Conservation (phyloP, 2,888 invertebrate genomes). For the Microdon myrmicae region DNA sequence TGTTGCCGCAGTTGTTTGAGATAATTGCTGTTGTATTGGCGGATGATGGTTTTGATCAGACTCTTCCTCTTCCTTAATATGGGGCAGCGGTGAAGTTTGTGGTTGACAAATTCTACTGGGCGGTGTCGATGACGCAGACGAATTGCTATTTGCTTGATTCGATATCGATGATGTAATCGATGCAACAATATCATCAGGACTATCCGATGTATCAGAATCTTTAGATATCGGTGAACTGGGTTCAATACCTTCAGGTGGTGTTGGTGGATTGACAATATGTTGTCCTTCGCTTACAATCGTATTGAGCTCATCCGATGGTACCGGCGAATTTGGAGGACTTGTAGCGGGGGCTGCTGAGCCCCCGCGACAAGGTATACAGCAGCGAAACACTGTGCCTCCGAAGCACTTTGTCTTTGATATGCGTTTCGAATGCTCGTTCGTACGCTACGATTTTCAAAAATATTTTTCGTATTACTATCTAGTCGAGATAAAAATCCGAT, state of each 20-base stretch:
- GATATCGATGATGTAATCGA: slow-evolving; percentile 47
- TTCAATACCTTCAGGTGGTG: slow-evolving; percentile 48
- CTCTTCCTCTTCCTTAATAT: slow-evolving; percentile 86
- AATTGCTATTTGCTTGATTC: slow-evolving; percentile 43
- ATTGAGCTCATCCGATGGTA: slow-evolving; percentile 60
- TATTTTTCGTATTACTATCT: slow-evolving; percentile 38
- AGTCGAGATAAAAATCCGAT: slow-evolving; percentile 39
- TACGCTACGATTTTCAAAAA: slow-evolving; percentile 48
- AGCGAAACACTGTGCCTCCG: slow-evolving; percentile 81
- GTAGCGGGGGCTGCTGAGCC: slow-evolving; percentile 74
- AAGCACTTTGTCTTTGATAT: slow-evolving; percentile 66
- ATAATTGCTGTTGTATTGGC: slow-evolving; percentile 64
- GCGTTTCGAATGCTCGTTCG: slow-evolving; percentile 53
- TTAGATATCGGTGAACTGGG: slow-evolving; percentile 54
- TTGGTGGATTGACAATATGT: slow-evolving; percentile 29
- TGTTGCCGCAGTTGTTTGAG: slow-evolving; percentile 58
- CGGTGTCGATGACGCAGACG: slow-evolving; percentile 60
- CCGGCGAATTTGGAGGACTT: slow-evolving; percentile 69
- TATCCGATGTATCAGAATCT: slow-evolving; percentile 58
- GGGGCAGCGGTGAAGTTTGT: slow-evolving; percentile 80
- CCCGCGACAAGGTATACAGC: slow-evolving; percentile 86
- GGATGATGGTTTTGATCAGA: slow-evolving; percentile 68
- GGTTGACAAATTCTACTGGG: slow-evolving; percentile 67
- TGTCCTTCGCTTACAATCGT: slow-evolving; percentile 54
- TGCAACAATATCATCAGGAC: slow-evolving; percentile 57